These are phyloP conservation scores for Seriola quinqueradiata DNA, from an alignment of 2,113 vertebrate genomes.

Conservation along the genomic window DNA sequence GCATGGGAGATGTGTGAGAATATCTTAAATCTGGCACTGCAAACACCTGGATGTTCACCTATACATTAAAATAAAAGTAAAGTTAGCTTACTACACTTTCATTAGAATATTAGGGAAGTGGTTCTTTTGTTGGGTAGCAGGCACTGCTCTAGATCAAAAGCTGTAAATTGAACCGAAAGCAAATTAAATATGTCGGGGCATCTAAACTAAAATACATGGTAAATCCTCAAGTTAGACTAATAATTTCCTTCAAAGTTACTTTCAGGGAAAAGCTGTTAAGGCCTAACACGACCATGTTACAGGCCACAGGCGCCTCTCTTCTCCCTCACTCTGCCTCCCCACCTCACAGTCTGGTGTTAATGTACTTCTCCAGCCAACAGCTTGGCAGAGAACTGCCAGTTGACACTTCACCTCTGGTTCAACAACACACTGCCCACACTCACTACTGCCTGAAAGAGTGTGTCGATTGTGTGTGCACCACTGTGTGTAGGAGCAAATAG, in stretches of 20 bases:
- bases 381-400: conserved; percentile 71
- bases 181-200: background rate
- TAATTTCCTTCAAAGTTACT: conserved; percentile 62
- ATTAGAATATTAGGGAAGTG: no score
- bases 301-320: conserved; percentile 75
- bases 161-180: background rate
- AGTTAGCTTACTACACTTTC: no score
- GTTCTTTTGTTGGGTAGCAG: no score
- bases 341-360: conserved; percentile 77
- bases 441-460: conserved; percentile 42
- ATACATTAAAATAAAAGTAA: no score
- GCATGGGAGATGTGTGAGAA: background rate
- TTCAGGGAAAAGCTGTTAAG: conserved; percentile 51
- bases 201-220: background rate
- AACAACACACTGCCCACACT: conserved; percentile 71
- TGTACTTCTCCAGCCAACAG: conserved; percentile 76
- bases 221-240: conserved; percentile 12
- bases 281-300: conserved; percentile 63
- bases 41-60: background rate
- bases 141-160: background rate
- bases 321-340: conserved; percentile 56
- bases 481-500: conserved; percentile 28
- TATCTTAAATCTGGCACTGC: background rate
- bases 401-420: conserved; percentile 78
- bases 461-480: conserved; percentile 17